Base-by-base conservation (phyloP, 1,140 invertebrate genomes). In the Pseudomyrmex gracilis region DNA sequence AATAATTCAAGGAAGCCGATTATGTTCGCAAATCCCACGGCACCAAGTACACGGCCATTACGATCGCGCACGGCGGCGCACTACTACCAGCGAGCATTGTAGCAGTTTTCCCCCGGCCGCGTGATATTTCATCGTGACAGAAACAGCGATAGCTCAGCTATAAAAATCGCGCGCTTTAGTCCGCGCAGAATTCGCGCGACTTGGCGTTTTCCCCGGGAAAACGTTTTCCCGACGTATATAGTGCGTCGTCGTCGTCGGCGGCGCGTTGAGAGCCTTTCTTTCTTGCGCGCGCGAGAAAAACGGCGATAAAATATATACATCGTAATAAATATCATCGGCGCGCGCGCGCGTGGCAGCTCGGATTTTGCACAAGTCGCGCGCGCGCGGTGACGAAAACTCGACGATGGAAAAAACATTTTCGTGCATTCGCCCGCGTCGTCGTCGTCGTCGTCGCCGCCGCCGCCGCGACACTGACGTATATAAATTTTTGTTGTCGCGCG, bases 91-190 rank as follows among this genome's bases (percentile, higher is more conserved):
- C 34, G 53, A 70, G 66, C 66, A 80, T 80, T 71, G 76, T 80
- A 80, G 51, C 66, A 58, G 64, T 78, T 71, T 34, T 5, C 53
- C 49, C 47, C 43, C 53, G 43, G 34, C 34, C 34, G 34, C 43
- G 76, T 71, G 76, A 80, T 80, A 80, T 80, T 71, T 80, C 53
- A 80, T 43, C 66, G 12, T 71, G 76, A 80, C 76, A 80, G 76
- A 80, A 80, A 71, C 76, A 71, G 76, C 64, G 76, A 80, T 70
- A 71, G 76, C 64, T 80, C 76, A 71, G 76, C 76, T 71, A 80
- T 80, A 80, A 80, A 80, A 80, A 80, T 80, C 53, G 76, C 76
- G 76, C 76, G 66, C 66, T 60, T 80, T 71, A 58, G 76, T 71
- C 53, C 53, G 71, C 76, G 76, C n/a, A n/a, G n/a, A 80, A 80